Evolutionary conservation across 37 sponge, comb jelly and placozoan species (phyloP), one percentile per base, ranked within the genome.

Genomic region (Chondrosia reniformis): DNA sequence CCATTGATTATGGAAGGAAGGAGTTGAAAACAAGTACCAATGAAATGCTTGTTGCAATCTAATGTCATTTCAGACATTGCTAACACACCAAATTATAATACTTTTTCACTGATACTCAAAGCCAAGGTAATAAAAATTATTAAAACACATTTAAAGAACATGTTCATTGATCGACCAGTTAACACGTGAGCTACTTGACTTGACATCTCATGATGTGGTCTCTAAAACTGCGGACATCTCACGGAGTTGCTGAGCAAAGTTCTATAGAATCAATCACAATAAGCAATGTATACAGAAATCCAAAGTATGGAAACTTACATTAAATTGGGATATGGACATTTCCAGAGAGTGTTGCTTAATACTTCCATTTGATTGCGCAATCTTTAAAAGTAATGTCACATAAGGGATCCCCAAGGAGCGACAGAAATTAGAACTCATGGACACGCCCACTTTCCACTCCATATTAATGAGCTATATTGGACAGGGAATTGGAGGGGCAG

Each of bases 391-490:
- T 38, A 94, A 52, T 33, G 77, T 87, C 71, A 94, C 80, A 59
- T 87, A 78, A 22, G 94, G 94, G 34, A 85, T 76, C 55, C 83
- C 83, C 58, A 94, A 85, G 42, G 90, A 61, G 0, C 76, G 56
- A 37, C 94, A 94, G 19, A 42, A 59, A 67, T 61, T 84, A 37
- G 90, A 86, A 80, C 88, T 89, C 85, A 94, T 87, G 28, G 94
- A 83, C 41, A 94, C 75, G 52, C 94, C 94, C 34, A 94, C 52
- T 77, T 94, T 89, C 94, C 94, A 89, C 15, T 94, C 89, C 85
- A 86, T 87, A 17, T 82, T 84, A 21, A 89, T 63, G 30, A 94
- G 49, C 94, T 94, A 46, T 63, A 78, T 34, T 79, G 37, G 19
- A 79, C 0, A 74, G 43, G 74, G 33, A 36, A 10, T 6, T 37